These are phyloP conservation scores for Drymodes brunneopygia DNA, from an alignment of 2,113 vertebrate species.

Conservation along the genomic window DNA sequence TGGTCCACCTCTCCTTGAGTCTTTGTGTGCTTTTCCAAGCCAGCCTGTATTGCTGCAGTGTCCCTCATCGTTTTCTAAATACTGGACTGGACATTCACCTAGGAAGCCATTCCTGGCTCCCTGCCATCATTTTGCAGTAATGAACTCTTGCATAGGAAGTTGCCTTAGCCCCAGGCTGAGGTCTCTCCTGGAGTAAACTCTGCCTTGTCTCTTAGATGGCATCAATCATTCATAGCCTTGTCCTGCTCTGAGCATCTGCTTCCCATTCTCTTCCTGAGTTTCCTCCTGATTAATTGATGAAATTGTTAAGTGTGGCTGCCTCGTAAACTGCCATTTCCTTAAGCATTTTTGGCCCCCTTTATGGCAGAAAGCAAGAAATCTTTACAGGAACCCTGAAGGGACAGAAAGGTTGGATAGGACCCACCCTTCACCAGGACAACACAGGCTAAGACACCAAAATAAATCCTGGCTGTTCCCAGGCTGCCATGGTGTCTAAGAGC, in stretches of 20 bases:
- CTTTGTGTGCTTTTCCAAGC: neutral
- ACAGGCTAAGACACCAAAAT: neutral
- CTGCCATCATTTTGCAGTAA: neutral
- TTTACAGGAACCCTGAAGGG: neutral
- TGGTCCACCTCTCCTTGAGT: neutral
- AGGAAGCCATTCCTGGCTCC: neutral
- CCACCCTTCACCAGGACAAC: neutral
- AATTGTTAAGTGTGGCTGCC: conserved; percentile 8
- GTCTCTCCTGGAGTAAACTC: neutral
- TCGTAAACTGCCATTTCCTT: conserved; percentile 13
- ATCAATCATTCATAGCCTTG: conserved; percentile 34
- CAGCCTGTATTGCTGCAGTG: neutral
- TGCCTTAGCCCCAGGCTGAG: neutral
- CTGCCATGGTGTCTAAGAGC: neutral
- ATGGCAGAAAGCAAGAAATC: neutral
- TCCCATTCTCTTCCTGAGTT: conserved; percentile 36
- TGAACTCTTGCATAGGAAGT: neutral
- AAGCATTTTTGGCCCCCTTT: neutral
- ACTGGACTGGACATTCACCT: neutral
- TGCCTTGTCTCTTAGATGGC: neutral
- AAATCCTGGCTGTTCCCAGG: neutral
- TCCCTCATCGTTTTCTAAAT: neutral
- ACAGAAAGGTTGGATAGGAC: neutral
- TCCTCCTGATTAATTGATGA: conserved; percentile 47
- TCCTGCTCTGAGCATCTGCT: conserved; percentile 2